Evolutionary conservation across 1,140 invertebrate genomes (phyloP).

Genomic region (Drosophila kepulauana): DNA sequence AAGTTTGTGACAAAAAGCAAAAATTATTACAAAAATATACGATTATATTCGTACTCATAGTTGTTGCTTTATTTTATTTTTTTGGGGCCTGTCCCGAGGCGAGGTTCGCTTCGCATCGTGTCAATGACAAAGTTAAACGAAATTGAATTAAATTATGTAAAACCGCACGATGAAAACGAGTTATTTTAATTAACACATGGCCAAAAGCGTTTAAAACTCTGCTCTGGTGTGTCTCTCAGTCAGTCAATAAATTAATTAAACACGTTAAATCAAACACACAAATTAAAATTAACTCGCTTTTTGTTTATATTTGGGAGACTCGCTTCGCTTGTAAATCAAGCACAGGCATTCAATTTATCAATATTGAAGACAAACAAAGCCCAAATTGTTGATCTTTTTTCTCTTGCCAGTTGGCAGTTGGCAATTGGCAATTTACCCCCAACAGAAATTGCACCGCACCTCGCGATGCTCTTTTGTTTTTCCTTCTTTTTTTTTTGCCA

Average conservation of each 20-base stretch:
- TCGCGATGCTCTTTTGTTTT: constrained; percentile 1
- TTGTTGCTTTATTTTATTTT: neutral
- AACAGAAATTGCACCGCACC: neutral
- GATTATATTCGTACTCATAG: neutral
- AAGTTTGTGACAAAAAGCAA: constrained; percentile 41
- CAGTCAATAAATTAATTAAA: constrained; percentile 29
- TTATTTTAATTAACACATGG: constrained; percentile 41
- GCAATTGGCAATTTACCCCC: neutral
- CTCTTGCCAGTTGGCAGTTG: neutral
- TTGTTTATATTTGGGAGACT: constrained; percentile 15
- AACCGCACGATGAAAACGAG: constrained; percentile 20
- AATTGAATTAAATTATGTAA: constrained; percentile 54
- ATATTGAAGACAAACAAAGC: constrained; percentile 36
- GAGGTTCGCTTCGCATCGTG: constrained; percentile 1
- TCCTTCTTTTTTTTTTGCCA: constrained; percentile 3
- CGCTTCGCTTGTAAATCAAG: constrained; percentile 19
- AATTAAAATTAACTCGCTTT: constrained; percentile 11
- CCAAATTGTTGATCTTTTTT: constrained; percentile 24
- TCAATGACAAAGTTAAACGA: constrained; percentile 50
- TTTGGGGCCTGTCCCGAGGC: constrained; percentile 17
- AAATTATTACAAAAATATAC: constrained; percentile 23
- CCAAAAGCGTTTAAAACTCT: neutral
- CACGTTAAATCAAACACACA: constrained; percentile 13
- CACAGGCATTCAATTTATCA: constrained; percentile 35
- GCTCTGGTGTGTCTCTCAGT: neutral